Evolutionary conservation across 2,797 vertebrate species (phyloP).

Genomic region (Zenarchopterus dispar): DNA sequence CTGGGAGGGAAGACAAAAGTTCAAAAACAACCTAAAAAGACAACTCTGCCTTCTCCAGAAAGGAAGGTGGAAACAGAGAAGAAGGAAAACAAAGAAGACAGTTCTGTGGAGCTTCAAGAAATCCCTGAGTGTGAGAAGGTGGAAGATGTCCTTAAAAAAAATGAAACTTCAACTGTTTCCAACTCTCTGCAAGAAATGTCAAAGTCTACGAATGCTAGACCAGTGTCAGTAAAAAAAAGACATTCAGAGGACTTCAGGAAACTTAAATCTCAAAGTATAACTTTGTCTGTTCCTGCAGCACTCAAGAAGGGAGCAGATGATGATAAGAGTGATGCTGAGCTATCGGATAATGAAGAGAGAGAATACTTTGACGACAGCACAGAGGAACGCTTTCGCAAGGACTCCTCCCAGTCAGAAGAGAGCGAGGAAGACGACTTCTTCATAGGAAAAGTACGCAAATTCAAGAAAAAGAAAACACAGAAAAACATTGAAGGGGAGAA

Average conservation of each 20-base stretch:
- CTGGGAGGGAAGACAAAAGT: slow-evolving; percentile 17
- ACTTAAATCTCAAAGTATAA: slow-evolving; percentile 9
- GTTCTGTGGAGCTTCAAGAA: slow-evolving; percentile 6
- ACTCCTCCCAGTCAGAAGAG: slow-evolving; percentile 89
- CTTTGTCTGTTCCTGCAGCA: slow-evolving; percentile 22
- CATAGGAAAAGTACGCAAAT: slow-evolving; percentile 90
- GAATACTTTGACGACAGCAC: slow-evolving; percentile 97
- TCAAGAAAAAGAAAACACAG: slow-evolving; percentile 81
- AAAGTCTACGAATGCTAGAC: slow-evolving; percentile 4
- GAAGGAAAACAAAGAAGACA: slow-evolving; percentile 10
- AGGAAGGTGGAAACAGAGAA: neutral
- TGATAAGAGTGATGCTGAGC: slow-evolving; percentile 77
- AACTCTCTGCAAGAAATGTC: slow-evolving; percentile 17
- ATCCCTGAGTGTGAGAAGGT: slow-evolving; percentile 2
- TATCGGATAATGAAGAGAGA: slow-evolving; percentile 77
- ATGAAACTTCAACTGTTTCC: neutral
- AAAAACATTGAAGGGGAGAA: slow-evolving; percentile 30
- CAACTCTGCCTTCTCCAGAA: slow-evolving; percentile 7
- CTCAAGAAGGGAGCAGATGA: neutral
- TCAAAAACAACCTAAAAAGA: slow-evolving; percentile 23
- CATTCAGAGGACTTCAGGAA: slow-evolving; percentile 16
- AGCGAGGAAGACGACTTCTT: slow-evolving; percentile 91
- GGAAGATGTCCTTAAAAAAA: slow-evolving; percentile 5
- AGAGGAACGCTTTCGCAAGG: slow-evolving; percentile 93
- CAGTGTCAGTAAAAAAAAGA: slow-evolving; percentile 11